Conservation (phyloP, 92 coral and sea anemone genomes). For the Bergia sp. region DNA sequence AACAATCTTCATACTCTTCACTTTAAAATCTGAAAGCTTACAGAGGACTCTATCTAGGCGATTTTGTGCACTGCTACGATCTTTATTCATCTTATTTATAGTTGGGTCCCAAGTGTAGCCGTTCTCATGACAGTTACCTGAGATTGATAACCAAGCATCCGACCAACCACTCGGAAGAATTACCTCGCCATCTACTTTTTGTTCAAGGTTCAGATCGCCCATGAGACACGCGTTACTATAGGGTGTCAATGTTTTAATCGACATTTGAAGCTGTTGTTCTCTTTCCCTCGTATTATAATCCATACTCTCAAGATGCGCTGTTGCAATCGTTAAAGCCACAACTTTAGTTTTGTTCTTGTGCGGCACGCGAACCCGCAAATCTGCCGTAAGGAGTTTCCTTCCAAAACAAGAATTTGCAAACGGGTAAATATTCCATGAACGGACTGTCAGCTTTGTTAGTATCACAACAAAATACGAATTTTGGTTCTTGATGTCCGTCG, state of each 20-base stretch:
- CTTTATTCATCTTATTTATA: constrained; percentile 36
- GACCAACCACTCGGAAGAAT: constrained; percentile 58
- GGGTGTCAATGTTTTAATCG: constrained; percentile 47
- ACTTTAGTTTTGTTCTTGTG: background rate
- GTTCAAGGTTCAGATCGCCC: constrained; percentile 71
- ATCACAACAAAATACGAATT: constrained; percentile 50
- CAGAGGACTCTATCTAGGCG: constrained; percentile 70
- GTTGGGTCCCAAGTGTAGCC: constrained; percentile 66
- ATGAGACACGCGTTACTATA: constrained; percentile 61
- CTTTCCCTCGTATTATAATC: constrained; percentile 41
- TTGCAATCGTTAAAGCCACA: constrained; percentile 55
- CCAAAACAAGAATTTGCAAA: constrained; percentile 52
- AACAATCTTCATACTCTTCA: constrained; percentile 46
- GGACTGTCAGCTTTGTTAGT: constrained; percentile 44
- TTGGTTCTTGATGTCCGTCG: background rate
- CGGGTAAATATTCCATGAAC: constrained; percentile 50
- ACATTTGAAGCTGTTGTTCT: constrained; percentile 54
- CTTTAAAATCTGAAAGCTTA: constrained; percentile 60
- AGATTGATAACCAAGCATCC: constrained; percentile 62
- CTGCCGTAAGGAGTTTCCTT: constrained; percentile 57
- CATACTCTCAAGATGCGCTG: constrained; percentile 63
- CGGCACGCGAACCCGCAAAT: constrained; percentile 14
- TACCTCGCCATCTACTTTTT: constrained; percentile 67
- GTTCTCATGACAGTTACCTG: constrained; percentile 45
- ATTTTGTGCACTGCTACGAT: constrained; percentile 34